These are phyloP conservation scores for Diadegma fenestrale DNA, from an alignment of 2,888 invertebrate genomes.

Conservation along the genomic window DNA sequence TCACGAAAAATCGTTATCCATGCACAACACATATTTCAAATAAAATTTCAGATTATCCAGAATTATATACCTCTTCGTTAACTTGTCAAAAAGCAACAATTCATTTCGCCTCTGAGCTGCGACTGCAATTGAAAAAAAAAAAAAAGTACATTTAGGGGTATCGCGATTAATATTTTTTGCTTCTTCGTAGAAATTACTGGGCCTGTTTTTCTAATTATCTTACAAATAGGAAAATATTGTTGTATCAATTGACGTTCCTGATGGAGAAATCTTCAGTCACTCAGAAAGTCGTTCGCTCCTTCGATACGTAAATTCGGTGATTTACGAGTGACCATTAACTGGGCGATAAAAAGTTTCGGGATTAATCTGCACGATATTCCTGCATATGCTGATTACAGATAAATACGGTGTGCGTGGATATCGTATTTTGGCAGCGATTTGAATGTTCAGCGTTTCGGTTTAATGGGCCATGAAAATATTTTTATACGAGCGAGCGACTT, in stretches of 20 bases:
- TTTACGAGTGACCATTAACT: neutral
- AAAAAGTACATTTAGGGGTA: too few species aligned
- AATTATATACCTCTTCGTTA: neutral
- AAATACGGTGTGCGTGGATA: neutral
- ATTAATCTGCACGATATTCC: neutral
- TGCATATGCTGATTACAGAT: neutral
- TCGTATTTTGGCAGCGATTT: neutral
- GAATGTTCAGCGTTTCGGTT: neutral
- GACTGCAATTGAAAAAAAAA: too few species aligned
- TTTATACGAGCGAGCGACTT: neutral
- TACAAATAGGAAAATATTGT: neutral
- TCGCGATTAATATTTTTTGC: neutral
- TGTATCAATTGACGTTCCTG: too few species aligned
- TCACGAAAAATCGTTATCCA: neutral
- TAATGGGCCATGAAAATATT: conserved; percentile 8
- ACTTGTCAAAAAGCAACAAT: neutral
- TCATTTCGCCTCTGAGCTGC: neutral
- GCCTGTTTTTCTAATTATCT: neutral
- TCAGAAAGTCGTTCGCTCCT: neutral
- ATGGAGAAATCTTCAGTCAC: neutral
- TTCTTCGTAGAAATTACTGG: too few species aligned
- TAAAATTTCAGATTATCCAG: neutral
- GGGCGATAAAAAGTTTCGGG: neutral
- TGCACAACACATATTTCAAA: neutral
- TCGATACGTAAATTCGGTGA: too few species aligned